Base-by-base conservation (phyloP, 2,888 invertebrate genomes). In the Nasonovia ribisnigri region DNA sequence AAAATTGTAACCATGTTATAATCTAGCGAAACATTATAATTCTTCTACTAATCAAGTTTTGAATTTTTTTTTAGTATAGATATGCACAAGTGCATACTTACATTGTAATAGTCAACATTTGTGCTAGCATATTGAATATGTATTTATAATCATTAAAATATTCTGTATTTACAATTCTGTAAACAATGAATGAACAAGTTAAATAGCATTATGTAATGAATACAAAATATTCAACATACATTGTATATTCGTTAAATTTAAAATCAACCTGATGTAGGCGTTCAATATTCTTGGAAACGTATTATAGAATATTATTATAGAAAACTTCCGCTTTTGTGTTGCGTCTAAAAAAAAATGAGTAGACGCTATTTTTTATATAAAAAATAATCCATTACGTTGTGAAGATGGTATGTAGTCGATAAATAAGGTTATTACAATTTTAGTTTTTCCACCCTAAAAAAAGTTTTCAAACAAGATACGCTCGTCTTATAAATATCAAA, bases 261-360 rank as follows among this genome's bases (percentile, higher is more conserved):
- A 77, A 77, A 20, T 77, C 3, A 8, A 77, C 8, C 20, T 24
- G 6, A 42, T 77, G 20, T 24, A 36, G 77, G 36, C 77, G 20
- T 77, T 77, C 77, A 20, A 77, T n/a, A n/a, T 67, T 1, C 67
- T 16, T 6, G n/a, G 84, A 29, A 43, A 26, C 42, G 43, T 86
- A 86, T 60, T 89, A 60, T 88, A 51, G 43, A 89, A 60, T 46
- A 46, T 46, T 46, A 46, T 46, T 46, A 46, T 88, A 51, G 43
- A 89, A 60, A 89, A 89, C 88, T 54, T 88, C 13, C 13, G 57
- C 36, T 42, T 89, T 89, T 60, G 89, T 89, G 89, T 89, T 89
- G 57, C 16, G 10, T 42, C 10, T 29, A 54, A 54, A 51, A 54
- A 54, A 88, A 88, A 57, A 60, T 46, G n/a, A 46, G 6, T 43